Evolutionary conservation across 2,888 invertebrate genomes (phyloP).

Genomic region (Coelinius sp.): DNA sequence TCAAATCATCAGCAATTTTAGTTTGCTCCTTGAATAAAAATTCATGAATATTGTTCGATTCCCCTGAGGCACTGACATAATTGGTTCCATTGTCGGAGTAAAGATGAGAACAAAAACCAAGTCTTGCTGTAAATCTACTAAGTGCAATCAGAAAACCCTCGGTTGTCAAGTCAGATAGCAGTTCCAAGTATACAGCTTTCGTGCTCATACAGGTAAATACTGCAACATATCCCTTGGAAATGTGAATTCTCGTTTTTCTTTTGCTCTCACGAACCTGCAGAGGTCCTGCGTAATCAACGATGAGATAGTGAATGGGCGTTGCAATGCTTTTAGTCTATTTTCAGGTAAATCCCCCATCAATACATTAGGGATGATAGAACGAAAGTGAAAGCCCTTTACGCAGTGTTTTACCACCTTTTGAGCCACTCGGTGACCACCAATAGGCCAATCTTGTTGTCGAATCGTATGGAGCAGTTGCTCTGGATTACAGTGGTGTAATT

Average conservation of each 20-base stretch:
- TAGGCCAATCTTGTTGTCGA: constrained; percentile 55
- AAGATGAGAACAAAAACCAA: neutral
- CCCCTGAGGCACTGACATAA: neutral
- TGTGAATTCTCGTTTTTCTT: neutral
- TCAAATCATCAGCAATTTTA: constrained; percentile 8
- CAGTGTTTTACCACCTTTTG: constrained; percentile 52
- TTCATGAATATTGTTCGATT: constrained; percentile 21
- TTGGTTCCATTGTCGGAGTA: neutral
- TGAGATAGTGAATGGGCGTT: constrained; percentile 49
- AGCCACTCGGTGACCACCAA: constrained; percentile 48
- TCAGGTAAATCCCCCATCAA: constrained; percentile 60
- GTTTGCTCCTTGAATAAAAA: constrained; percentile 1
- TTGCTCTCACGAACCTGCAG: constrained; percentile 49
- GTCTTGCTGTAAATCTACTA: neutral
- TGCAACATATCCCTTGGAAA: neutral
- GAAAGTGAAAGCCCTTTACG: constrained; percentile 52
- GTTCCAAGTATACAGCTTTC: neutral
- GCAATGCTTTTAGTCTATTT: constrained; percentile 50
- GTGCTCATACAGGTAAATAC: neutral
- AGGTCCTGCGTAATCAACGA: constrained; percentile 48
- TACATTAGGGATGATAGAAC: constrained; percentile 43
- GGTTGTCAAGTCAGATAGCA: neutral
- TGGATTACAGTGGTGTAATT: constrained; percentile 49
- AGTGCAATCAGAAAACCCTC: neutral
- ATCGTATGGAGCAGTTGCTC: constrained; percentile 41